Percentiles rank a stretch among this genome's conserved stretches.
These are phyloP conservation scores for Synergus gifuensis DNA, from an alignment of 2,888 invertebrate genomes.

Conservation along the genomic window DNA sequence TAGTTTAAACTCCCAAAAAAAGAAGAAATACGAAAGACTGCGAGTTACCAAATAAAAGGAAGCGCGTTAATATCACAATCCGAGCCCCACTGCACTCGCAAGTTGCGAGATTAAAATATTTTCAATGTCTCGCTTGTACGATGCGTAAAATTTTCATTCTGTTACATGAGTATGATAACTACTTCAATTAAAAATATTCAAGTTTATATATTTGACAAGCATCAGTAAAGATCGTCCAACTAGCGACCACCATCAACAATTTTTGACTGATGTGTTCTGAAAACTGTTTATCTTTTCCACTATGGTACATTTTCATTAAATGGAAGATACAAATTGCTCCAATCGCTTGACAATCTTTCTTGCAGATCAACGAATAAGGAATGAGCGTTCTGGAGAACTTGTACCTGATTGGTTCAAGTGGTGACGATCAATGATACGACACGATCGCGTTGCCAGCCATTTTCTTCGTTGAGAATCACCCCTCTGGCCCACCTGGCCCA, in stretches of 20 bases:
- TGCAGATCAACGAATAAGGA: too few relatives aligned
- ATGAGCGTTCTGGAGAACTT: too few relatives aligned
- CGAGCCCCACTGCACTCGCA: not conserved
- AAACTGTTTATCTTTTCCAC: too few relatives aligned
- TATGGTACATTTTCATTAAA: too few relatives aligned
- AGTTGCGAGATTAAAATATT: not conserved
- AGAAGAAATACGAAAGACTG: not conserved
- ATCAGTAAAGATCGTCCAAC: not conserved
- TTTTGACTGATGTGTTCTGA: not conserved
- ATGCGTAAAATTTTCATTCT: not conserved
- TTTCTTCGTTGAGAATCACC: too few relatives aligned
- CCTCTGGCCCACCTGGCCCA: too few relatives aligned
- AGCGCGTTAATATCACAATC: conserved; percentile 3
- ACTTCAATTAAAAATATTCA: conserved; percentile 7
- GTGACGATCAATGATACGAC: too few relatives aligned
- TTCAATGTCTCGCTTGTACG: not conserved
- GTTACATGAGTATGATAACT: not conserved
- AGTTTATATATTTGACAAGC: not conserved
- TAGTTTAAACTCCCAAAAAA: not conserved
- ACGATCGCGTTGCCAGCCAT: too few relatives aligned
- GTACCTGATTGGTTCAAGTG: too few relatives aligned
- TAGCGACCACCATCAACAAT: not conserved
- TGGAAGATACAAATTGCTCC: too few relatives aligned
- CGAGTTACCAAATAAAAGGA: not conserved
- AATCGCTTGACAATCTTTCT: too few relatives aligned